Percentiles rank a stretch among this genome's conserved stretches.
Evolutionary conservation across 2,888 invertebrate genomes (phyloP).

Genomic region (Torymus auratus): DNA sequence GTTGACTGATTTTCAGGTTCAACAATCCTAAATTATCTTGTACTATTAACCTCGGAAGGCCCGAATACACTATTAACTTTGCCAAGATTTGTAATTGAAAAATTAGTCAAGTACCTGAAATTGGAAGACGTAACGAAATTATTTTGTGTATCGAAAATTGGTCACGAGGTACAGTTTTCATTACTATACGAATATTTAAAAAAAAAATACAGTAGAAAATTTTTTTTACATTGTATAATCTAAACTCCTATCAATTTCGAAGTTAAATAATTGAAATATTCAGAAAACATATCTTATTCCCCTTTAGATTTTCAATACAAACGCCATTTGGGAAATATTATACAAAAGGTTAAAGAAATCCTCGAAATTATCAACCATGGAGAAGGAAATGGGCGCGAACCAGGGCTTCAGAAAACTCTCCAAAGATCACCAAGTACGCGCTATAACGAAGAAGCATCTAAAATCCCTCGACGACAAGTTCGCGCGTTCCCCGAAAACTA

Average conservation of each 20-base stretch:
- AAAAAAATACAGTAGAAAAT: no score
- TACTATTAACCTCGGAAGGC: constrained; percentile 55
- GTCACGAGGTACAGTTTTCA: constrained; percentile 61
- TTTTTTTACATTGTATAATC: no score
- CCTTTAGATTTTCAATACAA: constrained; percentile 62
- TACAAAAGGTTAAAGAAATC: constrained; percentile 55
- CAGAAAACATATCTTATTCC: no score
- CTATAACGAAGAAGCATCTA: neutral
- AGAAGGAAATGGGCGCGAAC: constrained; percentile 22
- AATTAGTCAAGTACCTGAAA: constrained; percentile 60
- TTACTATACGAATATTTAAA: neutral
- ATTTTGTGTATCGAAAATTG: constrained; percentile 59
- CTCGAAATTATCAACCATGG: constrained; percentile 37
- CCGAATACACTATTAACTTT: constrained; percentile 62
- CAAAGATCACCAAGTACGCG: constrained; percentile 33
- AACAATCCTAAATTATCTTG: constrained; percentile 60
- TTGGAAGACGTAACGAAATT: constrained; percentile 62
- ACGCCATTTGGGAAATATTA: constrained; percentile 65
- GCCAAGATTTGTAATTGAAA: constrained; percentile 60
- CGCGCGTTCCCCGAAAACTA: neutral
- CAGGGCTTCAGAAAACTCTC: constrained; percentile 48
- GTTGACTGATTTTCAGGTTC: constrained; percentile 57
- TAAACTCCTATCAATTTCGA: no score
- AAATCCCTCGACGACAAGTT: constrained; percentile 6
- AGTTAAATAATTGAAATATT: no score